phyloP scores from a whole-genome alignment of 2,113 vertebrate genomes.

The Gavialis gangeticus region DNA sequence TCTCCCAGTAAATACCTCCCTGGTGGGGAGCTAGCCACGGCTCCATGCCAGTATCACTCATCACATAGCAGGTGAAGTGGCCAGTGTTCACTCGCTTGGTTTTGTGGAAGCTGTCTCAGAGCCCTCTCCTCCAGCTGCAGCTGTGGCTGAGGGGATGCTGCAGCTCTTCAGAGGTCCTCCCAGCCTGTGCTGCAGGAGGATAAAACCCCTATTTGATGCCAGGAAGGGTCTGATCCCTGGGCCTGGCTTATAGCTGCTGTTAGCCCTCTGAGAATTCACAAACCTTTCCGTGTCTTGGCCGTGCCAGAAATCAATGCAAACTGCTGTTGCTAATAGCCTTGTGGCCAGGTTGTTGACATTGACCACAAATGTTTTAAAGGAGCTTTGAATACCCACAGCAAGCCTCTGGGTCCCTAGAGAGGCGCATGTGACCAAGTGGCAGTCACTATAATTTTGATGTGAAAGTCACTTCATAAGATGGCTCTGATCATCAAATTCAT shows the following conservation, averaged over 20 bases:
- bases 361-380: not conserved
- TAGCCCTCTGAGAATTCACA: not conserved
- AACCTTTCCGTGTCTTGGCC: not conserved
- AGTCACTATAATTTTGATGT: not conserved
- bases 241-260: not conserved
- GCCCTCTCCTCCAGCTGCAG: rapidly evolving
- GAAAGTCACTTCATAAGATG: too few species aligned
- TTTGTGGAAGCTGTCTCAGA: rapidly evolving
- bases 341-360: not conserved
- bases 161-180: not conserved
- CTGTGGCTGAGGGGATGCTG: not conserved
- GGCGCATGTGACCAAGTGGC: not conserved
- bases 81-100: not conserved
- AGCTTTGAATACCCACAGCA: not conserved
- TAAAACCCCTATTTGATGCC: rapidly evolving
- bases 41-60: not conserved
- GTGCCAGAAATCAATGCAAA: rapidly evolving
- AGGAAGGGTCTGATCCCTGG: rapidly evolving
- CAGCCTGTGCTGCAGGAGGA: not conserved
- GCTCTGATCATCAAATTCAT: too few species aligned
- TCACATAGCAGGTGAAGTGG: too few species aligned
- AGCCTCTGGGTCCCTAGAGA: not conserved
- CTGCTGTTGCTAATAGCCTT: not conserved
- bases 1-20: rapidly evolving
- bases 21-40: not conserved